These are phyloP conservation scores for Chaetodon trifasciatus DNA, from an alignment of 2,797 vertebrate species.

Conservation along the genomic window DNA sequence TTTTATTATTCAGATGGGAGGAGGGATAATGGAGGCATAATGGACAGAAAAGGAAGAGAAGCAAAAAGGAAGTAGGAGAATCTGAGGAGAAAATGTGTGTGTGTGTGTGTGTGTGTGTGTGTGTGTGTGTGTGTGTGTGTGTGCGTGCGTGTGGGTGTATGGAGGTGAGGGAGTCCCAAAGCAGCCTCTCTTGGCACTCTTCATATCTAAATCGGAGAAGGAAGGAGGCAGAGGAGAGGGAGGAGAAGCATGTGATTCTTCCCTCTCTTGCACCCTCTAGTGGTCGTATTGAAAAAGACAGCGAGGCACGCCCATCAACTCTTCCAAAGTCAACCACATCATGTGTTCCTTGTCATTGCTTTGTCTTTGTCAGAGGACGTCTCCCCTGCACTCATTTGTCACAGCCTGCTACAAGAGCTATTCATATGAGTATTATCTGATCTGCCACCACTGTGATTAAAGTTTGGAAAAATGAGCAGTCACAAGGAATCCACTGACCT, in stretches of 20 bases:
- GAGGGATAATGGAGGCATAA: conserved; percentile 15
- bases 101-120: background rate
- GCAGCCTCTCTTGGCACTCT: background rate
- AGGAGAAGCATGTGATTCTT: background rate
- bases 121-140: background rate
- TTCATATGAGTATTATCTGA: background rate
- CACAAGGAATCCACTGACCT: background rate
- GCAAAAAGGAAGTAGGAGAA: background rate
- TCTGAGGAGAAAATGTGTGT: background rate
- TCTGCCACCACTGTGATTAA: background rate
- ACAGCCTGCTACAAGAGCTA: background rate
- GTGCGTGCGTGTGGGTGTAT: background rate
- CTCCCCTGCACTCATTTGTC: background rate
- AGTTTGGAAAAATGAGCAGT: no score
- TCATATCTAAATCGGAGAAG: background rate
- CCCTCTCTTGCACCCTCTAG: conserved; percentile 7
- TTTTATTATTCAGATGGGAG: conserved; percentile 17
- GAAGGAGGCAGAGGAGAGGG: background rate
- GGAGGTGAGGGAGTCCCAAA: conserved; percentile 32
- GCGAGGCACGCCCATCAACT: background rate
- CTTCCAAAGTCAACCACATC: background rate
- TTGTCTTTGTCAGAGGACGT: background rate
- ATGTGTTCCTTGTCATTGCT: background rate
- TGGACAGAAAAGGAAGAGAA: background rate
- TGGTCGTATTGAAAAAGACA: background rate